These are phyloP conservation scores for Drosophila pruinosa DNA, from an alignment of 1,140 invertebrate species.

Conservation along the genomic window DNA sequence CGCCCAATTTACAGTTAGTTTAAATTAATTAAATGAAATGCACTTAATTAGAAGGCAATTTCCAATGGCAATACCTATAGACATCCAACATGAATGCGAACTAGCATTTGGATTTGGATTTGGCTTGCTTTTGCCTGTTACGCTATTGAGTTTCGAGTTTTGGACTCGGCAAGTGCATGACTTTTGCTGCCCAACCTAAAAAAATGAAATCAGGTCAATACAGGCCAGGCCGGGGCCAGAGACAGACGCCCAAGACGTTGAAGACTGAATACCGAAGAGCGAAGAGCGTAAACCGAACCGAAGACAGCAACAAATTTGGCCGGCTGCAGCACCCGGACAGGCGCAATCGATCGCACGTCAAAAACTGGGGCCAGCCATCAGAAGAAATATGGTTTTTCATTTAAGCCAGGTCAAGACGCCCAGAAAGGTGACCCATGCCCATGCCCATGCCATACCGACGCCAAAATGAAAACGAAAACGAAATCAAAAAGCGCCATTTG, in stretches of 20 bases:
- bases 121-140: not conserved
- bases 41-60: slow-evolving; percentile 78
- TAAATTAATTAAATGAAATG: slow-evolving; percentile 82
- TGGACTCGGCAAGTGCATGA: slow-evolving; percentile 68
- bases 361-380: slow-evolving; percentile 70
- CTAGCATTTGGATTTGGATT: slow-evolving; percentile 15
- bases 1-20: slow-evolving; percentile 81
- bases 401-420: slow-evolving; percentile 75
- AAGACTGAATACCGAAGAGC: not conserved
- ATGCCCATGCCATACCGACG: slow-evolving; percentile 27
- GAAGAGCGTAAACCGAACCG: not conserved
- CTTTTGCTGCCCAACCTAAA: slow-evolving; percentile 69
- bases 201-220: slow-evolving; percentile 65
- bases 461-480: slow-evolving; percentile 75
- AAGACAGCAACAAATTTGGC: slow-evolving; percentile 70
- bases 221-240: slow-evolving; percentile 26
- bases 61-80: slow-evolving; percentile 52
- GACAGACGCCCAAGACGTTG: slow-evolving; percentile 16
- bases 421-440: slow-evolving; percentile 37
- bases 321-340: slow-evolving; percentile 55
- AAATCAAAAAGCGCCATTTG: slow-evolving; percentile 67
- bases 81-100: slow-evolving; percentile 16
- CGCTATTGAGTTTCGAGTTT: slow-evolving; percentile 6
- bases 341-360: slow-evolving; percentile 79
- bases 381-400: slow-evolving; percentile 78